Evolutionary conservation across 2,797 vertebrate genomes (phyloP), one percentile per base, ranked within the genome.

Genomic region (Crocidura indochinensis): DNA sequence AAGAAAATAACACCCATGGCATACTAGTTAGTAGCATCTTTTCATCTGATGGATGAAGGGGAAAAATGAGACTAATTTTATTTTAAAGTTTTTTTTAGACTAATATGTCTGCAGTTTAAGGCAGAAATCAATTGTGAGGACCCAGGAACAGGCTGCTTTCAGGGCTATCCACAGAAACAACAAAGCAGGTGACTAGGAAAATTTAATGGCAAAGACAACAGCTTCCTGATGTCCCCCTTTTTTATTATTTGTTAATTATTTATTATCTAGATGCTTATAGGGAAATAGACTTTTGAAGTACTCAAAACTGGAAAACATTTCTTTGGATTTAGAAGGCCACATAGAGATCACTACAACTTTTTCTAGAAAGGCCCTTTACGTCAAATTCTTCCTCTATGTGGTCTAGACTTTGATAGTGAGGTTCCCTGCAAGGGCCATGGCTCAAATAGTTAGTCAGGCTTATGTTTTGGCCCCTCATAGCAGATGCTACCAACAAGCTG

Each of bases 311-410:
- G 93, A 96, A 96, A 94, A 94, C 65, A 74, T 68, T 90, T 93
- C 90, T 93, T 91, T 95, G 88, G 76, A 76, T 27, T 94, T 90
- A 94, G 85, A 95, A 93, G 86, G 88, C 80, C 90, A 78, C 88
- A 94, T 67, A 95, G 95, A 95, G 71, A 86, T 90, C 47, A 29
- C 86, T 84, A 77, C 51, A 92, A 94, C 91, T 95, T 92, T 94
- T 94, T 96, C 92, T 94, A 91, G 93, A 95, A 95, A 95, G 83
- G 91, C 71, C 85, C 90, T 96, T 95, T 88, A 95, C 92, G 84
- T 65, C 76, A 95, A 94, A 94, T 91, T 84, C 49, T 87, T 87
- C 94, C 93, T 92, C 81, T 93, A 91, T 93, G 91, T 95, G 94
- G 94, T 94, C 68, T 86, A 83, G 85, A 74, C 94, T 96, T 96